A percentile compares a stretch with the other conserved stretches of the same genome.
phyloP scores from a whole-genome alignment of 2,113 vertebrate genomes.

The Eretmodus cyanostictus region DNA sequence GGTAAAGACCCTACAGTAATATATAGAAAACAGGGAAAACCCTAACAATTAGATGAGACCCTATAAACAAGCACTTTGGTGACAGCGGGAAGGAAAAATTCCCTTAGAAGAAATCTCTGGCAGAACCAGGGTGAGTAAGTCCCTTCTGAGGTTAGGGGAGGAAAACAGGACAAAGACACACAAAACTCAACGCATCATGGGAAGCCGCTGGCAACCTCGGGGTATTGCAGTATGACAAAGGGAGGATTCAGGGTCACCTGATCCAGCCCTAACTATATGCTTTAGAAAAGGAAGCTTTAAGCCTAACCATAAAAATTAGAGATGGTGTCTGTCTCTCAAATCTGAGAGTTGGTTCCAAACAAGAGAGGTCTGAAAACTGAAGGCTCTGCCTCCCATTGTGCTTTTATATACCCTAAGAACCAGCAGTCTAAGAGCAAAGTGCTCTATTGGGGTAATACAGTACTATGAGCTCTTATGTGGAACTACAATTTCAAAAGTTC shows the following conservation, averaged over 20 bases:
- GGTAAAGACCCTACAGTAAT: not conserved
- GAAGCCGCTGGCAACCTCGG: not conserved
- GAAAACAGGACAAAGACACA: not conserved
- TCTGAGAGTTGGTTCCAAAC: not conserved
- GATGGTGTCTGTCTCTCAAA: not conserved
- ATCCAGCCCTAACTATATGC: not conserved
- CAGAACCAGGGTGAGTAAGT: not conserved
- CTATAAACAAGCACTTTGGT: not conserved
- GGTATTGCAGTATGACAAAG: accelerated
- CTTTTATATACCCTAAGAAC: not conserved
- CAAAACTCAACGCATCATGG: not conserved
- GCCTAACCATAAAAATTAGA: not conserved
- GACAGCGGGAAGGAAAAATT: not conserved
- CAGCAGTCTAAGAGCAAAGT: not conserved
- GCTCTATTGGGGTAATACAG: not conserved
- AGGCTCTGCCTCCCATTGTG: not conserved
- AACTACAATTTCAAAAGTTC: not conserved
- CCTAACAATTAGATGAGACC: not conserved
- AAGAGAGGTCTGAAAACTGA: not conserved
- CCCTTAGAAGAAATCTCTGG: not conserved
- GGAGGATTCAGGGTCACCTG: not conserved
- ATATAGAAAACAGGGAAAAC: not conserved
- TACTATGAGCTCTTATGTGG: not conserved
- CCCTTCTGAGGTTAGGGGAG: not conserved
- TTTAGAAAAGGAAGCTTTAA: not conserved